Conservation (phyloP, 2,113 vertebrate genomes). For the Forbesichthys papilliferus region DNA sequence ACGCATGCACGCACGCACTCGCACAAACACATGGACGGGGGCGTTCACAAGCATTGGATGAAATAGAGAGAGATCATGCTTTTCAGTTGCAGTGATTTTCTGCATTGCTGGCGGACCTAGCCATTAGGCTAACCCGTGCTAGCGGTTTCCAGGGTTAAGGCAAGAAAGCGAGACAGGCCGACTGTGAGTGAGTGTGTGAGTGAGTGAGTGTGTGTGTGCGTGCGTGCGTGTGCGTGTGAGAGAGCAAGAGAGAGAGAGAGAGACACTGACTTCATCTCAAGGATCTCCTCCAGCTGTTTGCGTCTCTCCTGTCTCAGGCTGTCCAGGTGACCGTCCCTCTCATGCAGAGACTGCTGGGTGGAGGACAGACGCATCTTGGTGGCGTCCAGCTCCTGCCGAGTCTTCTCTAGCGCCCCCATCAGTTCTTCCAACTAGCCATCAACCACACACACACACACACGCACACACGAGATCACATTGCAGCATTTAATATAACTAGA, state of each 20-base stretch:
- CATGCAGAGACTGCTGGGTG: slow-evolving; percentile 90
- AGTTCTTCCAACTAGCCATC: slow-evolving; percentile 87
- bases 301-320: slow-evolving; percentile 87
- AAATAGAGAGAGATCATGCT: background rate
- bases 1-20: background rate
- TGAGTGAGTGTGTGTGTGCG: background rate
- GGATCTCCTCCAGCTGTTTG: slow-evolving; percentile 93
- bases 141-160: background rate
- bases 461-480: background rate
- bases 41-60: background rate
- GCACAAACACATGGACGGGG: too few relatives aligned
- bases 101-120: background rate
- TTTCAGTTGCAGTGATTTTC: background rate
- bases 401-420: slow-evolving; percentile 91
- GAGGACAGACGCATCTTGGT: slow-evolving; percentile 90
- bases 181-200: background rate
- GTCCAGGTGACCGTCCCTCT: slow-evolving; percentile 88
- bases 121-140: too few relatives aligned
- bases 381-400: slow-evolving; percentile 89
- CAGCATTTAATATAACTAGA: background rate
- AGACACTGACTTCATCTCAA: slow-evolving; percentile 95
- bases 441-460: background rate
- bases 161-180: background rate
- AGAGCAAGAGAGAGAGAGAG: background rate
- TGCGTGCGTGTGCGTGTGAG: background rate